Conservation (phyloP, 2,888 invertebrate genomes). For the Perithous albicinctus region DNA sequence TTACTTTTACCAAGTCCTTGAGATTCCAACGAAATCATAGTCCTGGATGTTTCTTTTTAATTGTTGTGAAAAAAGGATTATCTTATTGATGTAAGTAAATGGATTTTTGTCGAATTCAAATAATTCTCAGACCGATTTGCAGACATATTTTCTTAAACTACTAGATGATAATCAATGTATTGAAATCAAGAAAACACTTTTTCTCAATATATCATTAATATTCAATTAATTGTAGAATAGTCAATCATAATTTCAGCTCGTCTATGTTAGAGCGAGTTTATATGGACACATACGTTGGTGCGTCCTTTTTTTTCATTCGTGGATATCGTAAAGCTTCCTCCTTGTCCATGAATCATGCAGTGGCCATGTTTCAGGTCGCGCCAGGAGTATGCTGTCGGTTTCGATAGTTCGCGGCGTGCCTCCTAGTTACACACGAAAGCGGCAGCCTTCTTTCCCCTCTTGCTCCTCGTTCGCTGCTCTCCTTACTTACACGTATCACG, state of each 20-base stretch:
- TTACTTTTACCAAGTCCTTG: too few species aligned
- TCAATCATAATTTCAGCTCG: neutral
- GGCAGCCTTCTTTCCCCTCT: conserved; percentile 14
- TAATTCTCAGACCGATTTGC: too few species aligned
- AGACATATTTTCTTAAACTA: too few species aligned
- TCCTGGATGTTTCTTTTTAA: too few species aligned
- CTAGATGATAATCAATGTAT: too few species aligned
- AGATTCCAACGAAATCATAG: too few species aligned
- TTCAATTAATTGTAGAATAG: too few species aligned
- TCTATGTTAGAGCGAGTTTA: neutral
- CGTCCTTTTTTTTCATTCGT: conserved; percentile 35
- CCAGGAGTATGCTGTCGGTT: conserved; percentile 81
- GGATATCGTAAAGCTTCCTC: conserved; percentile 34
- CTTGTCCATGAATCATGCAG: conserved; percentile 79
- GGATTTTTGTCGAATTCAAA: too few species aligned
- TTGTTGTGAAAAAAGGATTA: too few species aligned
- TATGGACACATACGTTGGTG: neutral
- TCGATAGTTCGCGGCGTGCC: conserved; percentile 82
- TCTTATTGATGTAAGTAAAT: too few species aligned
- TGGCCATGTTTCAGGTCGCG: conserved; percentile 76
- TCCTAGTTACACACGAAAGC: conserved; percentile 77
- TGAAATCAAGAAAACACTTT: too few species aligned
- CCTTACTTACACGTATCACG: conserved; percentile 52
- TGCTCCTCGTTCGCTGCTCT: conserved; percentile 43
- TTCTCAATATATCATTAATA: too few species aligned